phyloP scores from a whole-genome alignment of 2,113 vertebrate genomes.

The Chloroceryle aenea region DNA sequence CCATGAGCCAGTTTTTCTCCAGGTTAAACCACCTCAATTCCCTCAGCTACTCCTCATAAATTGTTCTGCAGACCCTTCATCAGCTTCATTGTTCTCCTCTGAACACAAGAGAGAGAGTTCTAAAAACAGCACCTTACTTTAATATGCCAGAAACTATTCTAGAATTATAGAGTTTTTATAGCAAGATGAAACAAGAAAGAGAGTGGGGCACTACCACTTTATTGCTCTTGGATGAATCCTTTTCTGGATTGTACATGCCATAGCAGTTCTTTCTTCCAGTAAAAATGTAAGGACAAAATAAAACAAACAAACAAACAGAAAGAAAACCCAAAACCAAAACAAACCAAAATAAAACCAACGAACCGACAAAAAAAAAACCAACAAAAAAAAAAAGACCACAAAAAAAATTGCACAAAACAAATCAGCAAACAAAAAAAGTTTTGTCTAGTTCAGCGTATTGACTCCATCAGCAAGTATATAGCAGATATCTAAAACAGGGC shows the following conservation, averaged over 20 bases:
- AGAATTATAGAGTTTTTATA: neutral
- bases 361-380: neutral
- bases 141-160: neutral
- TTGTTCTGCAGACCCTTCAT: neutral
- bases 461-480: neutral
- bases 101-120: neutral
- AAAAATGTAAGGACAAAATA: neutral
- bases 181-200: neutral
- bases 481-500: neutral
- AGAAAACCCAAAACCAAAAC: neutral
- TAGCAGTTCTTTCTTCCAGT: neutral
- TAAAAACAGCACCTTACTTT: neutral
- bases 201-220: neutral
- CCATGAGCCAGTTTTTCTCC: neutral
- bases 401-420: neutral
- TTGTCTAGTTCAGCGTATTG: neutral
- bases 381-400: neutral
- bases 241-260: neutral
- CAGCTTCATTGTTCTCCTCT: fast-evolving
- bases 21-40: neutral
- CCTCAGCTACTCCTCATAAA: fast-evolving
- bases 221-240: neutral
- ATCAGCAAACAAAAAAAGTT: neutral
- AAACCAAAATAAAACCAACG: neutral
- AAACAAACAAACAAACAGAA: neutral